These are phyloP conservation scores for Willowsia nigromaculata DNA, from an alignment of 2,888 invertebrate species.

Conservation along the genomic window DNA sequence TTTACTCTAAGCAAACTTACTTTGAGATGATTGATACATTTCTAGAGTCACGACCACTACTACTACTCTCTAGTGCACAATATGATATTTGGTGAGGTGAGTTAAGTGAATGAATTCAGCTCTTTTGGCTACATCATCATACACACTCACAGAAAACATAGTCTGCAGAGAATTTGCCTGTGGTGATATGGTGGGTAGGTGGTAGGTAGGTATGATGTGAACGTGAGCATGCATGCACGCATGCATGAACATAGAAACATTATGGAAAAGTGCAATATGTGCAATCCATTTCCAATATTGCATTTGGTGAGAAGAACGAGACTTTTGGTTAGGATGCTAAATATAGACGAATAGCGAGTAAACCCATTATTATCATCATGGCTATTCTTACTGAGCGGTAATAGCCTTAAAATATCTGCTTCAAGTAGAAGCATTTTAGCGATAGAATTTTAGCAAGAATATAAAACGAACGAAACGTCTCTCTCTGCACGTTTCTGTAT, in stretches of 20 bases:
- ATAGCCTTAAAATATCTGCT: not conserved
- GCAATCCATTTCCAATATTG: slow-evolving; percentile 13
- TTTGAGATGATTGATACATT: slow-evolving; percentile 47
- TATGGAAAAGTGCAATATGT: not conserved
- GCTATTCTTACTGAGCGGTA: not conserved
- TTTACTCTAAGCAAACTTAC: slow-evolving; percentile 21
- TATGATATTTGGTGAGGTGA: slow-evolving; percentile 4
- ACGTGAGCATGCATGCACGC: not conserved
- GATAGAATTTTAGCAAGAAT: no score
- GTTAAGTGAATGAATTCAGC: slow-evolving; percentile 1
- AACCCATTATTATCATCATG: not conserved
- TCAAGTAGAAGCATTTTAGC: not conserved
- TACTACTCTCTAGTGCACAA: not conserved
- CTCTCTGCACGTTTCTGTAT: no score
- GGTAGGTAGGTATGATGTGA: not conserved
- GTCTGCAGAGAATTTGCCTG: no score
- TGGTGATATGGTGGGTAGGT: no score
- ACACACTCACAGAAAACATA: no score
- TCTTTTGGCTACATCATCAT: not conserved
- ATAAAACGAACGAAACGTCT: no score
- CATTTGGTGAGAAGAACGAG: not conserved
- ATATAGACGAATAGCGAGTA: no score
- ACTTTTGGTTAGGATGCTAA: not conserved
- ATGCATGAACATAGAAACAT: not conserved
- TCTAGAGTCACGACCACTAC: slow-evolving; percentile 43